phyloP scores from a whole-genome alignment of 1,140 invertebrate genomes.

The Drosophila sp. region DNA sequence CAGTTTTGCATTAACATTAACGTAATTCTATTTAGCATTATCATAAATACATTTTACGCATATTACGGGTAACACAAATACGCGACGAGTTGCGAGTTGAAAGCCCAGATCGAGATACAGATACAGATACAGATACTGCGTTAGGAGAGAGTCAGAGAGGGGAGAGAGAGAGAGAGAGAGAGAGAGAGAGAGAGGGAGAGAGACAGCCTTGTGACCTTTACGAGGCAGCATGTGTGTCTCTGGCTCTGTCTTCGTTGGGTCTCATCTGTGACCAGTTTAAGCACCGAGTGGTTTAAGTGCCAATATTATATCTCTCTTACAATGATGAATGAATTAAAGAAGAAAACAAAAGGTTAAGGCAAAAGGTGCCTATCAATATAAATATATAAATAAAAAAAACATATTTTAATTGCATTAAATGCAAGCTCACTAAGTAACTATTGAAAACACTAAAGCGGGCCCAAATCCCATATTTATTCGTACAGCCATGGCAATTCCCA shows the following conservation, averaged over 20 bases:
- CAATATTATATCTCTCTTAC: constrained; percentile 61
- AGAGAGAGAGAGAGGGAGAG: not conserved
- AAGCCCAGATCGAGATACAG: constrained; percentile 9
- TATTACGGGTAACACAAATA: constrained; percentile 59
- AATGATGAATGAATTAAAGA: not conserved
- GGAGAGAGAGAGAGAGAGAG: not conserved
- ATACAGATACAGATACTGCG: not conserved
- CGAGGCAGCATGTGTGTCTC: constrained; percentile 16
- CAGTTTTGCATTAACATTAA: constrained; percentile 84
- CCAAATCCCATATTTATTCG: no score
- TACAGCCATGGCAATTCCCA: no score
- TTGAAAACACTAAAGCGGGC: no score
- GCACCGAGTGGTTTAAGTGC: constrained; percentile 54
- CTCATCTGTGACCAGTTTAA: constrained; percentile 51
- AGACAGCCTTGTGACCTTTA: constrained; percentile 18
- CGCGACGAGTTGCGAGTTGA: not conserved
- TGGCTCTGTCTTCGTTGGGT: constrained; percentile 12
- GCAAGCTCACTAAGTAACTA: no score
- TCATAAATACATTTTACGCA: constrained; percentile 84
- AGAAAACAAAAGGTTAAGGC: not conserved
- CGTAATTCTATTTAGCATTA: constrained; percentile 84
- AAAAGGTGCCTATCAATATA: no score
- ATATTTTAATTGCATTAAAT: no score
- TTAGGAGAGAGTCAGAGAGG: not conserved
- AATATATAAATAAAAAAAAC: no score